Conservation (phyloP, 2,888 invertebrate species). For the Desoria tigrina region DNA sequence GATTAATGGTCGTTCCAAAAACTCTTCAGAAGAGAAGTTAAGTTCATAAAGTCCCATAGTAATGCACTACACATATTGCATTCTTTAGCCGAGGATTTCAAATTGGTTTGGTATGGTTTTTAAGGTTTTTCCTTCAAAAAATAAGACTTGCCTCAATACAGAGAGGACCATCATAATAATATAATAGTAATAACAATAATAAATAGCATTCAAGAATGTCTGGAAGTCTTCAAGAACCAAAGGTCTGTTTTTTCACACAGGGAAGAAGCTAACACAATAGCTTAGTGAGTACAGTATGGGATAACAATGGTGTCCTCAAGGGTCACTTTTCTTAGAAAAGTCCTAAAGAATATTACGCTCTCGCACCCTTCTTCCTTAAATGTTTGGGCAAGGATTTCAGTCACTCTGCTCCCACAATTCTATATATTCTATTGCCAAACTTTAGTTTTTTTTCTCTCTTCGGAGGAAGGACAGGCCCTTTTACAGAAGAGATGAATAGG, state of each 20-base stretch:
- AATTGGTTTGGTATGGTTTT: constrained; percentile 6
- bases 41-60: constrained; percentile 5
- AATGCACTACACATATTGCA: neutral
- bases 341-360: constrained; percentile 30
- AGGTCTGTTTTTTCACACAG: constrained; percentile 12
- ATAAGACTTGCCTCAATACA: neutral
- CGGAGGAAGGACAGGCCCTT: constrained; percentile 9
- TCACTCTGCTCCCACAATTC: neutral
- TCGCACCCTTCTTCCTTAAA: constrained; percentile 43
- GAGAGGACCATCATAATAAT: neutral
- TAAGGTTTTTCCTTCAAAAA: neutral
- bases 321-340: constrained; percentile 44
- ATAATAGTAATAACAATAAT: neutral
- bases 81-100: neutral
- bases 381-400: constrained; percentile 7
- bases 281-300: neutral
- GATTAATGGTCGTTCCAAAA: constrained; percentile 8
- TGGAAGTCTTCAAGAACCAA: no score
- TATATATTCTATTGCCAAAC: constrained; percentile 11
- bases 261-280: constrained; percentile 6
- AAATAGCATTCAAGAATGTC: neutral
- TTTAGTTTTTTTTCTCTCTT: neutral
- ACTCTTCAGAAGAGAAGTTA: constrained; percentile 2
- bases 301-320: constrained; percentile 35
- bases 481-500: constrained; percentile 17